Evolutionary conservation across 1,140 invertebrate species (phyloP), one percentile per base, ranked within the genome.

Genomic region (Bombus impatiens): DNA sequence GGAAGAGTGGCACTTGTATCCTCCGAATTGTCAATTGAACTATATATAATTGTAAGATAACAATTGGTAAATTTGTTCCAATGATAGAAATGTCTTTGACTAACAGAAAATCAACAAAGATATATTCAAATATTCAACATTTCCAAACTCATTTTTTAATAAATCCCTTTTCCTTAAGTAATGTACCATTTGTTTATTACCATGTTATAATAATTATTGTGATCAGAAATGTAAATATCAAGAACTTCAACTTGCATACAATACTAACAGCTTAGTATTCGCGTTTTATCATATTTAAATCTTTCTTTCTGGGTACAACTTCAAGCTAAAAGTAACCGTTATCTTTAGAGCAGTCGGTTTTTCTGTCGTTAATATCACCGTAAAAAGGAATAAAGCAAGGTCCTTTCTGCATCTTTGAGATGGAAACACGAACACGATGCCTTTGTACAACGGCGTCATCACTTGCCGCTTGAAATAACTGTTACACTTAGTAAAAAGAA

Each of bases 401-500:
- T n/a, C 59, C 35, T 81, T 72, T 87, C 67, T 68, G 65, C 80
- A 85, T 78, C 59, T 78, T 88, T 72, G 47, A 89, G 78, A 68
- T 67, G 22, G 47, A 88, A 76, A 77, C 37, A 53, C 80, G 74
- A 59, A 67, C 35, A 42, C 71, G 57, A 74, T 47, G 72, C 32
- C 42, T 62, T 75, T 76, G 81, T 82, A 37, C 62, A 53, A 57
- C 70, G 65, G 22, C 6, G 28, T 42, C 47, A 57, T 59, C 47
- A 44, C 32, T 59, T 76, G 28, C 32, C 72, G 70, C 84, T 77
- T 57, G 71, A 70, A 77, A 82, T 83, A 87, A 86, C 80, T 72
- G 82, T 89, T 84, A 78, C 80, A 68, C 80, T 76, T 78, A 59
- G 53, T 75, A 87, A 83, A 84, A 87, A 79, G 82, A 44, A 81